These are phyloP conservation scores for Lithophane ornitopus DNA, from an alignment of 2,888 invertebrate species.

Conservation along the genomic window DNA sequence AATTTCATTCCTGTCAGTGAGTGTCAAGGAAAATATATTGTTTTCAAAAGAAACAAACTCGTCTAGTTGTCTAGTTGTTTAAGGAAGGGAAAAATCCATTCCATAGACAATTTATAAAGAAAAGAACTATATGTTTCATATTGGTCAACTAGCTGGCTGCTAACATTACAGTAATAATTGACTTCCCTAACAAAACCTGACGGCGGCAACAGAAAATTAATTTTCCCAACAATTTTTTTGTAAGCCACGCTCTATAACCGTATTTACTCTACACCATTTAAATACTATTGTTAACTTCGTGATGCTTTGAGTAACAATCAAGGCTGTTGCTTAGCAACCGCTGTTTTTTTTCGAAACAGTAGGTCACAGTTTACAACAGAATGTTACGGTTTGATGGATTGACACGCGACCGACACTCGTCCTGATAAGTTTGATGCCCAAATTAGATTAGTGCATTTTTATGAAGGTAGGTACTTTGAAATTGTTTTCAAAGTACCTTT, in stretches of 20 bases:
- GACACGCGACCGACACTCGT: constrained; percentile 76
- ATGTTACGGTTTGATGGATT: constrained; percentile 80
- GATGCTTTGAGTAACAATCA: constrained; percentile 79
- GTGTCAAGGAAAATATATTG: neutral
- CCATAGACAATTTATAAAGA: neutral
- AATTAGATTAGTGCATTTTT: constrained; percentile 55
- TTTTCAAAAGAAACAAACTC: too few species aligned
- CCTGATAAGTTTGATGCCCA: constrained; percentile 68
- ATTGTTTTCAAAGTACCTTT: constrained; percentile 4
- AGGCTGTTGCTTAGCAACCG: constrained; percentile 75
- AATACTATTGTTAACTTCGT: constrained; percentile 71
- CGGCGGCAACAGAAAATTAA: constrained; percentile 27
- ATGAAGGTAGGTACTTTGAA: too few species aligned
- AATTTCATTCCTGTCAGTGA: neutral
- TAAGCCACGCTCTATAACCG: constrained; percentile 43
- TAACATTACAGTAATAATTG: neutral
- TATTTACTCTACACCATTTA: constrained; percentile 59
- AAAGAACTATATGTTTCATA: neutral
- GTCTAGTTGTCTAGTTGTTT: too few species aligned
- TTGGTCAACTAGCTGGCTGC: constrained; percentile 1
- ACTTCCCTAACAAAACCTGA: constrained; percentile 15
- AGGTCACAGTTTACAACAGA: constrained; percentile 82
- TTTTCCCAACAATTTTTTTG: constrained; percentile 40
- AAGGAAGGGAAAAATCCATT: too few species aligned
- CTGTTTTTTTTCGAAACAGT: constrained; percentile 76